These are phyloP conservation scores for Oscheius sp. DNA, from an alignment of 2,888 invertebrate genomes.

Conservation along the genomic window DNA sequence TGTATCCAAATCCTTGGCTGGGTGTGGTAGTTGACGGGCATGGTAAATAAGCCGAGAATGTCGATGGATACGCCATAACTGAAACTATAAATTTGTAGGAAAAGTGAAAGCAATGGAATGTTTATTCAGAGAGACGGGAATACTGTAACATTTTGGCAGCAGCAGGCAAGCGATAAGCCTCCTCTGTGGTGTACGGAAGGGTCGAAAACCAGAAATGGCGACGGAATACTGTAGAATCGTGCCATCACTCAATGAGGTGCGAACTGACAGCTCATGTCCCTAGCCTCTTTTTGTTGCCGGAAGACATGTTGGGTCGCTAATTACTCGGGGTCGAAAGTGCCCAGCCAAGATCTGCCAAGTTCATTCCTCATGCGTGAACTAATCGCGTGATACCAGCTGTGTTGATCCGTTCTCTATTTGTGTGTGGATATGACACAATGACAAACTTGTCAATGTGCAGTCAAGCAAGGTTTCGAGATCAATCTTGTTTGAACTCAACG, in stretches of 20 bases:
- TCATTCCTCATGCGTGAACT: too few relatives aligned
- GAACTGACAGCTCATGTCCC: not conserved
- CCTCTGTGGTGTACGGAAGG: slow-evolving; percentile 7
- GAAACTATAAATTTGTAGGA: too few relatives aligned
- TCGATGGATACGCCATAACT: slow-evolving; percentile 16
- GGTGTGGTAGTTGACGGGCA: slow-evolving; percentile 33
- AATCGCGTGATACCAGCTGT: too few relatives aligned
- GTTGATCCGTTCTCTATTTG: too few relatives aligned
- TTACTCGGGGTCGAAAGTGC: too few relatives aligned
- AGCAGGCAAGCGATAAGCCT: slow-evolving; percentile 23
- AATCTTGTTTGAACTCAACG: too few relatives aligned
- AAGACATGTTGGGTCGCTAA: too few relatives aligned
- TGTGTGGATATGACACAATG: too few relatives aligned
- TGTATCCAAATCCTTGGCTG: slow-evolving; percentile 31
- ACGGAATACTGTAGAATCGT: not conserved
- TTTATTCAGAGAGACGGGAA: slow-evolving; percentile 3
- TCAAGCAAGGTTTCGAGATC: too few relatives aligned
- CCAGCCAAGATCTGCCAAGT: too few relatives aligned
- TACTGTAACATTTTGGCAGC: slow-evolving; percentile 11
- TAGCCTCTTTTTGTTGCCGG: too few relatives aligned
- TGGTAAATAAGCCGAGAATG: slow-evolving; percentile 28
- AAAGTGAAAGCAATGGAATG: not conserved
- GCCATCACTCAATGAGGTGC: not conserved
- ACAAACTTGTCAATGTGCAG: too few relatives aligned
- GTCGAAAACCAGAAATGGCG: slow-evolving; percentile 30